These are phyloP conservation scores for Yponomeuta evonymella DNA, from an alignment of 2,888 invertebrate species.

Conservation along the genomic window DNA sequence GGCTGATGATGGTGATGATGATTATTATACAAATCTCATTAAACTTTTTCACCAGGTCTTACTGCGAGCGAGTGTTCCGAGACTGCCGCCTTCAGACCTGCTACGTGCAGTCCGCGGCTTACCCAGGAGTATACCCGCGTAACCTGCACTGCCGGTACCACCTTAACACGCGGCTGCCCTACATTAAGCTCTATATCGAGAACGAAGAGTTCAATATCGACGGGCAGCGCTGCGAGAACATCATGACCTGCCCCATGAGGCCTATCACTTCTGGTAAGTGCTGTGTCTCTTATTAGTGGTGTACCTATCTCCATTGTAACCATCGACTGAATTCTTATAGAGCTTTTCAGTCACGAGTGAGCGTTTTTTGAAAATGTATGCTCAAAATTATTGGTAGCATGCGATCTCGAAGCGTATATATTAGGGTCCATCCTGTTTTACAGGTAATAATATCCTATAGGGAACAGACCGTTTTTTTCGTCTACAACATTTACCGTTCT, in stretches of 20 bases:
- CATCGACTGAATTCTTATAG: not conserved
- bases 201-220: conserved; percentile 96
- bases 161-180: conserved; percentile 90
- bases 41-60: conserved; percentile 75
- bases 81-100: conserved; percentile 94
- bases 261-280: conserved; percentile 86
- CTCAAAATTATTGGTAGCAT: not conserved
- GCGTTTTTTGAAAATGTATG: no score
- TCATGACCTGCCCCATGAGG: conserved; percentile 95
- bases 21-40: no score
- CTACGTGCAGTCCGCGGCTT: conserved; percentile 95
- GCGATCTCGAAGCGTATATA: not conserved
- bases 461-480: not conserved
- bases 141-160: conserved; percentile 94
- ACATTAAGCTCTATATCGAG: conserved; percentile 93
- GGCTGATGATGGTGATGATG: no score
- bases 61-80: conserved; percentile 91
- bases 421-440: not conserved
- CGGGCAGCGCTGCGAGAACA: conserved; percentile 94
- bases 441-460: not conserved
- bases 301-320: no score
- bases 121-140: conserved; percentile 93
- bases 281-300: not conserved
- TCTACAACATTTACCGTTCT: not conserved
- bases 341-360: no score